Evolutionary conservation across 2,797 vertebrate genomes (phyloP).

Genomic region (Cercopithecus hamlyni): DNA sequence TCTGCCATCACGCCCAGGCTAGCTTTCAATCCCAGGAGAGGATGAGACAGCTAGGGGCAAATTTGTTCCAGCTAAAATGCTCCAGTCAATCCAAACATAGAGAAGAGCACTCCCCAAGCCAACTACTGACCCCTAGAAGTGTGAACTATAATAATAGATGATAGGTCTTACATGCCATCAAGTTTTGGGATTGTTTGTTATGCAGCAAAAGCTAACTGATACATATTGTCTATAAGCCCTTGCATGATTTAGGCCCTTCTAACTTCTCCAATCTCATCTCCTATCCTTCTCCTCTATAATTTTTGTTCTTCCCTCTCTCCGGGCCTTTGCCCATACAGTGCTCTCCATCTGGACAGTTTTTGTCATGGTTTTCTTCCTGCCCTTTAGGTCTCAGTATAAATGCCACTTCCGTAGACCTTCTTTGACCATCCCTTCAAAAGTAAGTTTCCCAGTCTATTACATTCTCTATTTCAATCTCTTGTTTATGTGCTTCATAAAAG

Average conservation of each 20-base stretch:
- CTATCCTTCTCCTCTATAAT: not conserved
- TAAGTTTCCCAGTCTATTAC: not conserved
- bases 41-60: accelerated
- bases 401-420: not conserved
- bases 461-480: not conserved
- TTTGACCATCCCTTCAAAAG: not conserved
- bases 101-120: not conserved
- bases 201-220: not conserved
- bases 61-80: not conserved
- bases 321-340: not conserved
- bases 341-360: not conserved
- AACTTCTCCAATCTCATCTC: not conserved
- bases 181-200: not conserved
- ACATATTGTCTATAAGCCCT: not conserved
- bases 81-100: not conserved
- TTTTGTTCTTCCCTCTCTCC: not conserved
- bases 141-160: not conserved
- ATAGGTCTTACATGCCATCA: not conserved
- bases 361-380: not conserved
- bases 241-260: not conserved
- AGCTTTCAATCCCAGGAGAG: not conserved
- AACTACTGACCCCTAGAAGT: too few species aligned
- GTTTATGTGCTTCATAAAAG: not conserved
- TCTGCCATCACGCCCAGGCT: accelerated
- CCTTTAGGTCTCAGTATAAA: not conserved